A percentile compares a stretch with the other conserved stretches of the same genome.
These are phyloP conservation scores for Phytoseiulus persimilis DNA, from an alignment of 2,888 invertebrate genomes.

Conservation along the genomic window DNA sequence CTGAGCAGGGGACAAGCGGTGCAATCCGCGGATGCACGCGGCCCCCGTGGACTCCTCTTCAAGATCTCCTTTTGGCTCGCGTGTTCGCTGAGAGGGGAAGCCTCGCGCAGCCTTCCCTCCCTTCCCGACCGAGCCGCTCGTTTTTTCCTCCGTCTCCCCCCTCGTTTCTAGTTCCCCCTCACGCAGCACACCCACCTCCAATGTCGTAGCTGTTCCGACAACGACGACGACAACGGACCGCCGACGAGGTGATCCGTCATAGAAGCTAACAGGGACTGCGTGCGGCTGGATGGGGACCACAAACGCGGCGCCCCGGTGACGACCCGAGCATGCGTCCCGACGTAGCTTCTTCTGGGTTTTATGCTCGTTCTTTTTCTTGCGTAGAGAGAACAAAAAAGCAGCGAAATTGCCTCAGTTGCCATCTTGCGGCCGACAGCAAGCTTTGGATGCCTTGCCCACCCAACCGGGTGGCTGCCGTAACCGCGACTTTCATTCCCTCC, in stretches of 20 bases:
- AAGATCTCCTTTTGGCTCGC: no score
- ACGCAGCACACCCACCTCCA: not conserved
- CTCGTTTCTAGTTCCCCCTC: not conserved
- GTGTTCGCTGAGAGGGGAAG: not conserved
- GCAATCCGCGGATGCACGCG: not conserved
- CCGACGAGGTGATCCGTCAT: conserved; percentile 33
- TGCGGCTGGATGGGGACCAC: not conserved
- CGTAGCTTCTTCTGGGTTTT: not conserved
- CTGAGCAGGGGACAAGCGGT: not conserved
- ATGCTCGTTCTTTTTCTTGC: not conserved
- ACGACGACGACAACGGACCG: not conserved
- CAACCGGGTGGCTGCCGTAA: not conserved
- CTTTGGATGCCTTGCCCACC: not conserved
- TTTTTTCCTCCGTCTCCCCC: not conserved
- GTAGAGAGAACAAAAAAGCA: not conserved
- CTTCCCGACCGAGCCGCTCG: not conserved
- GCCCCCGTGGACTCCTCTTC: no score
- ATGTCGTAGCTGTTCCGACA: not conserved
- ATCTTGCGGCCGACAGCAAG: not conserved
- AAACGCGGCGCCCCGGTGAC: not conserved
- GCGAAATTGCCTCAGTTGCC: not conserved
- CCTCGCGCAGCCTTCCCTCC: not conserved
- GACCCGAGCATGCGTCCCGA: not conserved
- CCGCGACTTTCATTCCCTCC: not conserved
- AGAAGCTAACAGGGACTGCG: conserved; percentile 32